Evolutionary conservation across 2,888 invertebrate genomes (phyloP), one percentile per base, ranked within the genome.

Genomic region (Odontocerum albicorne): DNA sequence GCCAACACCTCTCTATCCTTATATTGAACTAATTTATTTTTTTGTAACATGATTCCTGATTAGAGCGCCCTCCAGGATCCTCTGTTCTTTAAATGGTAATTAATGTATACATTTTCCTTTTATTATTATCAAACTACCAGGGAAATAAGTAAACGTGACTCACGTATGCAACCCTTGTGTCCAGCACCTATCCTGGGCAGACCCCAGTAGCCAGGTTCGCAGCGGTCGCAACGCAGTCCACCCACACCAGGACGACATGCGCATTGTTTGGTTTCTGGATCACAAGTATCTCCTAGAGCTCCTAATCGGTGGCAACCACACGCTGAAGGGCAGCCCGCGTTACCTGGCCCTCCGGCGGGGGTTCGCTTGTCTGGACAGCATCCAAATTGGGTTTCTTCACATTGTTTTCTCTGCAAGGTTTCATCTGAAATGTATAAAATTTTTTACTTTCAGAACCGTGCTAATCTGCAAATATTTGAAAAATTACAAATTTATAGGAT

Each of bases 121-220:
- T n/a, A n/a, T n/a, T n/a, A n/a, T n/a, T n/a, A n/a, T n/a, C n/a
- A n/a, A n/a, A n/a, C n/a, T n/a, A n/a, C n/a, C n/a, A n/a, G n/a
- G n/a, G n/a, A n/a, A n/a, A n/a, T n/a, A n/a, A n/a, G n/a, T n/a
- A n/a, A n/a, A n/a, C n/a, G n/a, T n/a, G 21, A 49, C 57, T 57
- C 40, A 89, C 89, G 88, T 70, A 88, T 86, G 71, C 90, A 90
- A 62, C 90, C 89, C 63, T 84, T 83, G 69, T 87, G 86, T 17
- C 88, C 88, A 32, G 86, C 81, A 40, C 85, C 86, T 65, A 89
- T 88, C 66, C 88, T 84, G 13, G 88, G 90, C 60, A 96, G 76
- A 4, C 95, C 94, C 94, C 94, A 95, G 74, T 87, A 94, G 13
- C 92, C 93, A 3, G 92, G 90, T 72, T 92, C 87, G 69, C 95